Conservation (phyloP, 1,140 invertebrate genomes). For the Drosophila sechellia region DNA sequence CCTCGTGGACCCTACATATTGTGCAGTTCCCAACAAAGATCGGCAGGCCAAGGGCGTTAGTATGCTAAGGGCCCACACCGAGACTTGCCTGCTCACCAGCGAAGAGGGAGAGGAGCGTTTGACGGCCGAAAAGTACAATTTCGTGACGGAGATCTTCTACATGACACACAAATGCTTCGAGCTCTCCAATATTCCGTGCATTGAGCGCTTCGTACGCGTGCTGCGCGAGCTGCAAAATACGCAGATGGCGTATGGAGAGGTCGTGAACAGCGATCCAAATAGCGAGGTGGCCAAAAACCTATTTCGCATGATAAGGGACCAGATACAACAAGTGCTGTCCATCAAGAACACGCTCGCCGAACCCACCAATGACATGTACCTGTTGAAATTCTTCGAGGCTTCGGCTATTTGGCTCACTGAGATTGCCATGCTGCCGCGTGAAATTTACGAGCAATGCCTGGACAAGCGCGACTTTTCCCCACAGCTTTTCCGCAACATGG, state of each 20-base stretch:
- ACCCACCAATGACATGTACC: conserved; percentile 69
- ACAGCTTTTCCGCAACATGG: conserved; percentile 51
- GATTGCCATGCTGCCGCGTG: conserved; percentile 86
- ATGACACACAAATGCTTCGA: conserved; percentile 94
- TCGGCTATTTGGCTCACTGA: conserved; percentile 94
- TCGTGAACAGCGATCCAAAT: conserved; percentile 85
- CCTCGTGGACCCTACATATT: conserved; percentile 94
- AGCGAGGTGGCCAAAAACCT: conserved; percentile 87
- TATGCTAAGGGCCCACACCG: conserved; percentile 88
- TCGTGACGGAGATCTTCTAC: conserved; percentile 96
- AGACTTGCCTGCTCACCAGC: conserved; percentile 91
- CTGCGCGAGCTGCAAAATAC: conserved; percentile 90
- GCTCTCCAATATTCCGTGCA: conserved; percentile 92
- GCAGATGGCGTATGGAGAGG: conserved; percentile 89
- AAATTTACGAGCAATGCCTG: conserved; percentile 46
- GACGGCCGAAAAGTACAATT: conserved; percentile 89
- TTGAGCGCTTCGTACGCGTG: conserved; percentile 90
- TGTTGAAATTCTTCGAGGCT: conserved; percentile 91
- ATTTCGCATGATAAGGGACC: conserved; percentile 87
- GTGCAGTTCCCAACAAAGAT: conserved; percentile 86
- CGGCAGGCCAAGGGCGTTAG: conserved; percentile 87
- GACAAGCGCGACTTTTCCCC: conserved; percentile 75
- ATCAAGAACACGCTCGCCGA: conserved; percentile 73
- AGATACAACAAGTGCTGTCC: conserved; percentile 85
- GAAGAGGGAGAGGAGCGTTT: conserved; percentile 86